Base-by-base conservation (phyloP, 2,797 vertebrate genomes). In the Carduelis carduelis region DNA sequence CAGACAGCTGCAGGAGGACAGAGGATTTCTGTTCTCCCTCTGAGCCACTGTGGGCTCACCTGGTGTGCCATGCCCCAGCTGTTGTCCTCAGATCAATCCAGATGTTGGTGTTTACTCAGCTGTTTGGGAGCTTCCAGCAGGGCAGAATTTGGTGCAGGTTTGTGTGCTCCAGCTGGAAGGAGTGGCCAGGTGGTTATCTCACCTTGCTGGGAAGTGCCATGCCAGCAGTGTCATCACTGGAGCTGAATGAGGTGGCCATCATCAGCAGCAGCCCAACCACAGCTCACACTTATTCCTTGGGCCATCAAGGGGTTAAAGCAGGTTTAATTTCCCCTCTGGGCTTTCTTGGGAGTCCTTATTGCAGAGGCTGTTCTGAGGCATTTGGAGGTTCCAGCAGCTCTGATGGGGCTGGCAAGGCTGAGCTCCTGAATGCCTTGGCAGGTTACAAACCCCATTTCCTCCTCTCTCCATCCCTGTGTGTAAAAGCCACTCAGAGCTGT, bases 161-260 rank as follows among this genome's bases (percentile, higher is more conserved):
- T 53, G 21, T 63, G 85, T 53, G 41, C 14, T 56, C 9, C 12
- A 87, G 55, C 46, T 69, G 60, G 20, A 9, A 43, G 47, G 52
- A 65, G n/a, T 27, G 28, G 30, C 41, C 81, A 21, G 7, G 5
- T 10, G 49, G 11, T 37, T 56, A 15, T 15, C 84, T 69, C 23
- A 5, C 2, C 55, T 69, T 39, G 0, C 66, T 46, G 46, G 3
- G n/a, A 27, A 64, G 69, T 11, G 43, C 28, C 0, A 0, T 4
- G 52, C 28, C 60, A 34, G 2, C 55, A 39, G 32, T 5, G 32
- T 13, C 56, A 34, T 14, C 78, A 20, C n/a, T 47, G 0, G 44
- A 41, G 16, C 57, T 59, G 52, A 44, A 27, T 12, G 71, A 41
- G 3, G 0, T 59, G 8, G 16, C 75, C 12, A 7, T 27, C 30